Conservation (phyloP, 2,113 vertebrate genomes). For the Oryzias melastigma region DNA sequence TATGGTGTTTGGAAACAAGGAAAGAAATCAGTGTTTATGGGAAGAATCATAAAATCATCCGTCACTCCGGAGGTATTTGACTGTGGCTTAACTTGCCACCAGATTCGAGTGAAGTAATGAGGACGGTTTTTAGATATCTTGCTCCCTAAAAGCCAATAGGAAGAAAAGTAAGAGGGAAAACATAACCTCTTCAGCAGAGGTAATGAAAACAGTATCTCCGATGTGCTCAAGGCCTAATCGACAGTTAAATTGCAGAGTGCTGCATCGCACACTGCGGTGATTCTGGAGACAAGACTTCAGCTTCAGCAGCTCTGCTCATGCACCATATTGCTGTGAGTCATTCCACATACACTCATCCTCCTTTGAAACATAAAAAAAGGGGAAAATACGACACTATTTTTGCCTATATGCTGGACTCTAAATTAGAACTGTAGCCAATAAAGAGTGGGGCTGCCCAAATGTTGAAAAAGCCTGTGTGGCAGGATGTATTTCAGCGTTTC, state of each 20-base stretch:
- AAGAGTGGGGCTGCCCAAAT: slow-evolving; percentile 16
- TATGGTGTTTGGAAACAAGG: background rate
- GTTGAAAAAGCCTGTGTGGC: slow-evolving; percentile 37
- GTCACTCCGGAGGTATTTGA: too few relatives aligned
- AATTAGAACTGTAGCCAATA: slow-evolving; percentile 34
- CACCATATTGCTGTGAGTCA: slow-evolving; percentile 46
- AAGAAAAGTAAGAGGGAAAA: slow-evolving; percentile 23
- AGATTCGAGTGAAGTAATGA: slow-evolving; percentile 17
- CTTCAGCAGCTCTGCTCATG: slow-evolving; percentile 52
- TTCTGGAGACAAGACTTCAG: slow-evolving; percentile 51
- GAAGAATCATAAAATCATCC: background rate
- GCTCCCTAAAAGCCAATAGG: slow-evolving; percentile 25
- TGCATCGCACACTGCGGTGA: slow-evolving; percentile 52
- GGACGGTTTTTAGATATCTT: background rate
- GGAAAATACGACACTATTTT: slow-evolving; percentile 41
- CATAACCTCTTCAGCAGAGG: slow-evolving; percentile 22
- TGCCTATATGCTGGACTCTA: slow-evolving; percentile 33
- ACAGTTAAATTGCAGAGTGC: slow-evolving; percentile 60
- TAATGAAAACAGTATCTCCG: slow-evolving; percentile 35
- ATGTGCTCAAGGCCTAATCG: slow-evolving; percentile 51
- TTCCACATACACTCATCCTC: slow-evolving; percentile 50
- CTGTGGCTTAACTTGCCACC: slow-evolving; percentile 8
- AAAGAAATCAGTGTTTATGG: background rate
- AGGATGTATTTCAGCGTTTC: slow-evolving; percentile 10
- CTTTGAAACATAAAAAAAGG: slow-evolving; percentile 27